phyloP scores from a whole-genome alignment of 2,797 vertebrate genomes.

The Smutsia gigantea region DNA sequence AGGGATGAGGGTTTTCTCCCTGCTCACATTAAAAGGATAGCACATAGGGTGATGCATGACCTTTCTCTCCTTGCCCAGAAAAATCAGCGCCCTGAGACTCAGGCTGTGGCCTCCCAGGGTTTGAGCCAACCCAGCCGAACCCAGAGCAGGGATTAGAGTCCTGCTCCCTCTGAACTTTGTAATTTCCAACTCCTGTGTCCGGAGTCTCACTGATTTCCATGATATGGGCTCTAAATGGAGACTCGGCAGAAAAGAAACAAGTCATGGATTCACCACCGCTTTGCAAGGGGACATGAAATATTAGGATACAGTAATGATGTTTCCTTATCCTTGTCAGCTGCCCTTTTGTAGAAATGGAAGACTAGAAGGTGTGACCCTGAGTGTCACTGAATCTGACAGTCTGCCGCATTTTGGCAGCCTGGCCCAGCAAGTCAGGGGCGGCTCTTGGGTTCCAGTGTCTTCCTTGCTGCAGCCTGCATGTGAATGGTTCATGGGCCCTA shows the following conservation, averaged over 20 bases:
- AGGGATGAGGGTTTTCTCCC: not conserved
- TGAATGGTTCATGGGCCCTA: accelerated
- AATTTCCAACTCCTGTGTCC: not conserved
- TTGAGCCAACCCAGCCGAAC: not conserved
- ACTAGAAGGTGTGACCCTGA: not conserved
- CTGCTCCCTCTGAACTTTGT: not conserved
- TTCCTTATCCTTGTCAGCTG: not conserved
- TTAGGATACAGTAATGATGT: too few relatives aligned
- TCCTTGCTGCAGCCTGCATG: accelerated
- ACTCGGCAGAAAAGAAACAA: not conserved
- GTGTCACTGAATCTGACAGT: not conserved
- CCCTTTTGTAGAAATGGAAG: not conserved
- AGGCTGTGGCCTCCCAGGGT: not conserved
- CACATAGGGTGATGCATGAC: not conserved
- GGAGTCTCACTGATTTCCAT: not conserved
- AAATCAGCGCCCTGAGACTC: not conserved
- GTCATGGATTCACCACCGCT: not conserved
- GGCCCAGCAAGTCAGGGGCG: not conserved
- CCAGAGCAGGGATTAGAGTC: not conserved
- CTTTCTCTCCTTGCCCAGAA: not conserved
- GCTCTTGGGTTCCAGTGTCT: not conserved
- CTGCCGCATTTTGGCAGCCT: not conserved
- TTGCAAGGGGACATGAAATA: not conserved
- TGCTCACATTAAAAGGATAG: not conserved
- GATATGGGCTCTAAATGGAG: not conserved